These are phyloP conservation scores for Vultur gryphus DNA, from an alignment of 2,797 vertebrate species.

Conservation along the genomic window DNA sequence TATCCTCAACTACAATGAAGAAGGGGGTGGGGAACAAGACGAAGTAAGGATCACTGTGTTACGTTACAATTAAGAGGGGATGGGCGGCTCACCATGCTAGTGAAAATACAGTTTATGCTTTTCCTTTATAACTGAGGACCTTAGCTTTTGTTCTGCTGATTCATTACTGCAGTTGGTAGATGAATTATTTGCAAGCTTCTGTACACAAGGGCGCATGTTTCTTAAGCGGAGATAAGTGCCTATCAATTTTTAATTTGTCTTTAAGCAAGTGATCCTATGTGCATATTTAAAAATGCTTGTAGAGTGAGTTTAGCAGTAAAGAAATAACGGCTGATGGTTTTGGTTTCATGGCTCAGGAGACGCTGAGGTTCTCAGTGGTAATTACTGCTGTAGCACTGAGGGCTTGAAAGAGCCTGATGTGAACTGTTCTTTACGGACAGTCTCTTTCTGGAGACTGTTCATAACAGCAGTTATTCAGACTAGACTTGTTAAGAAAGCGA, in stretches of 20 bases:
- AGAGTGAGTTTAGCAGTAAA: neutral
- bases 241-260: neutral
- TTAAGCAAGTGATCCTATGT: neutral
- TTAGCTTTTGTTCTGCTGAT: neutral
- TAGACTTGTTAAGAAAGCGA: neutral
- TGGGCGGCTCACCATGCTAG: neutral
- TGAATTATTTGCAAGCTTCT: neutral
- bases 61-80: neutral
- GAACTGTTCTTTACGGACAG: neutral
- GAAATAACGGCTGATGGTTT: neutral
- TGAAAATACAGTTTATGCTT: neutral
- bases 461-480: neutral
- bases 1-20: conserved; percentile 89
- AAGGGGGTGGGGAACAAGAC: conserved; percentile 88
- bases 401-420: neutral
- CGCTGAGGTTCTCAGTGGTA: neutral
- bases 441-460: neutral
- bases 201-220: neutral
- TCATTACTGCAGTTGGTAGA: neutral
- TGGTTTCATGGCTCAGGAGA: neutral
- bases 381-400: neutral
- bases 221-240: neutral
- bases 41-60: conserved; percentile 74
- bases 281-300: neutral
- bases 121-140: neutral